Base-by-base conservation (phyloP, 92 coral and sea anemone genomes). In the Zoanthus solanderi region DNA sequence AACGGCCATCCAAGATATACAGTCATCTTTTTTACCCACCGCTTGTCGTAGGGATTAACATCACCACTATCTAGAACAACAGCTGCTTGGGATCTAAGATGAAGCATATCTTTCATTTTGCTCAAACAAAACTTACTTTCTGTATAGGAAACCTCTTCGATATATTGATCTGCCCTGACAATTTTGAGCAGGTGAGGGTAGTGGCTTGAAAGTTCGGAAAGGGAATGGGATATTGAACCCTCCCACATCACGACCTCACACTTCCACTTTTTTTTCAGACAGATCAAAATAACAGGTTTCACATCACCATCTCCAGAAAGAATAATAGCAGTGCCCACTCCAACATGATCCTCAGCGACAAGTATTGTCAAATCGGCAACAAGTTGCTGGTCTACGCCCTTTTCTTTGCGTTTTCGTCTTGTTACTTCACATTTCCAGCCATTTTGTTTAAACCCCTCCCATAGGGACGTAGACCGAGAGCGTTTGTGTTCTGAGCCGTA, bases 181-280 rank as follows among this genome's bases (percentile, higher is more conserved):
- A 80, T 37, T n/a, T 4, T 44, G 9, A 80, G 58, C 10, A 63
- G 57, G 7, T 45, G 84, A 5, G 56, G 56, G 8, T 6, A 42
- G 9, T 44, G 18, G 0, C 37, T 5, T 14, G 9, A 1, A 63
- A 65, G 56, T 10, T 13, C 4, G 16, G 5, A 10, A 1, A 80
- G 74, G 11, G 56, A 7, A 30, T 10, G 9, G 54, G 84, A 65
- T 32, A 65, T 61, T 6, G 74, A 72, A 3, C n/a, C n/a, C 73
- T 45, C 18, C 84, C 84, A 80, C 84, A 80, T 80, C n/a, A 69
- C 47, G 23, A 80, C 74, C 65, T 80, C 84, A 30, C 84, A 80
- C 54, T 37, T 61, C 84, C 84, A 80, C 6, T 80, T 5, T 3
- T 80, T 11, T 23, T 63, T 12, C 44, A 80, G 17, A 65, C 84